Evolutionary conservation across 2,797 vertebrate species (phyloP).

Genomic region (Caiman crocodilus): DNA sequence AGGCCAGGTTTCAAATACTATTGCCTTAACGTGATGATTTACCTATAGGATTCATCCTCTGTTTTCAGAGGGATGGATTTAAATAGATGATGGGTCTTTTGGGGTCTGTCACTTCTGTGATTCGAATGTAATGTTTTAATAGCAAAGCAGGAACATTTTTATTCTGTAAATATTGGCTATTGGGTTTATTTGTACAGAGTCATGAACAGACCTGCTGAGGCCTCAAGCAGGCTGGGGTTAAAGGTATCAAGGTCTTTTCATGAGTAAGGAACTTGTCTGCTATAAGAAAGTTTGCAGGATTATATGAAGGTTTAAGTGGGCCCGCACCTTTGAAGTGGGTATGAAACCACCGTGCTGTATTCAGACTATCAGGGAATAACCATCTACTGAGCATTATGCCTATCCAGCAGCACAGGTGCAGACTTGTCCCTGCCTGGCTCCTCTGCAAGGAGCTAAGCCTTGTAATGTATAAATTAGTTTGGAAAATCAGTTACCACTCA

Average conservation of each 20-base stretch:
- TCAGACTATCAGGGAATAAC: background rate
- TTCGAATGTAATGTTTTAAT: slow-evolving; percentile 40
- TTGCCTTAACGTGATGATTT: background rate
- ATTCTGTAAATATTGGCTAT: background rate
- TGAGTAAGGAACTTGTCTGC: background rate
- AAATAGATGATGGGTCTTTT: slow-evolving; percentile 31
- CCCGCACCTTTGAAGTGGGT: background rate
- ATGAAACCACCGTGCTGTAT: slow-evolving; percentile 48
- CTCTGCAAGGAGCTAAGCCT: no score
- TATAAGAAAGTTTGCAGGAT: slow-evolving; percentile 29
- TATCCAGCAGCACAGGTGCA: rapidly evolving
- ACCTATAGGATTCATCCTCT: background rate
- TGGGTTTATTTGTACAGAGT: slow-evolving; percentile 25
- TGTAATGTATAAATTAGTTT: no score
- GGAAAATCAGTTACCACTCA: no score
- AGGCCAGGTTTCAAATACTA: background rate
- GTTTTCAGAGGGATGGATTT: slow-evolving; percentile 10
- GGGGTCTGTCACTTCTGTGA: slow-evolving; percentile 40
- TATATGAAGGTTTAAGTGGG: background rate
- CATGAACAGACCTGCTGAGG: slow-evolving; percentile 39
- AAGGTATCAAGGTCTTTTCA: slow-evolving; percentile 50
- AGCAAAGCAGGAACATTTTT: slow-evolving; percentile 8
- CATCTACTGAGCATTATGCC: background rate
- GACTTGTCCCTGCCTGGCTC: no score
- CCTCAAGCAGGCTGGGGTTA: slow-evolving; percentile 59